Evolutionary conservation across 2,888 invertebrate genomes (phyloP), one percentile per base, ranked within the genome.

Genomic region (Stenichneumon culpator): DNA sequence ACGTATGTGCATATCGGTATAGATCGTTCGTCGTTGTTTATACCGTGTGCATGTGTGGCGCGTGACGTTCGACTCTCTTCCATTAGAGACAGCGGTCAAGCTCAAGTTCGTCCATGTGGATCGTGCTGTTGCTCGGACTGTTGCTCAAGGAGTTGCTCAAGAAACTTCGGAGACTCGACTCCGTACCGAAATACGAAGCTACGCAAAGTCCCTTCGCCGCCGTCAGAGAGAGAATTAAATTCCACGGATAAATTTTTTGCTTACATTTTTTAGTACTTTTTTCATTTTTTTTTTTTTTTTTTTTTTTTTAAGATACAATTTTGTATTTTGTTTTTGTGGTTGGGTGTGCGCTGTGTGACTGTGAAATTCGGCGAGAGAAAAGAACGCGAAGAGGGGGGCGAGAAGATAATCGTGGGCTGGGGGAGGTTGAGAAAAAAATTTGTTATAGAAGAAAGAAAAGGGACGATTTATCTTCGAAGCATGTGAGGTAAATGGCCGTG

Each of bases 401-500:
- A 16, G 47, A 19, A 9, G 16, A 36, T 4, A 47, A 54, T 70
- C 52, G n/a, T 52, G n/a, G 32, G 39, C 52, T 69, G 75, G 54
- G 16, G 67, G 44, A 47, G 19, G n/a, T 28, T 22, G 25, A 57
- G 25, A 25, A 54, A n/a, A 44, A 70, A 54, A 54, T 9, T 7
- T 50, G 2, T 25, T 50, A 19, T 50, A 25, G 14, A 50, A 52
- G 36, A 32, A 68, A 82, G 25, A 68, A 52, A 78, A 73, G 6
- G 47, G 79, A 39, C 44, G 69, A 70, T 82, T 54, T 47, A 86
- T 75, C 80, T 80, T 84, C 77, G 85, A 89, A 92, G 90, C 86
- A 93, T 93, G 93, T 93, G 93, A 93, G 92, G 82, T 93, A 92
- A 93, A 93, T 93, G 93, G 93, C 93, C 90, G 90, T 92, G 90